Evolutionary conservation across 1,140 invertebrate species (phyloP).

Genomic region (Hypothenemus hampei): DNA sequence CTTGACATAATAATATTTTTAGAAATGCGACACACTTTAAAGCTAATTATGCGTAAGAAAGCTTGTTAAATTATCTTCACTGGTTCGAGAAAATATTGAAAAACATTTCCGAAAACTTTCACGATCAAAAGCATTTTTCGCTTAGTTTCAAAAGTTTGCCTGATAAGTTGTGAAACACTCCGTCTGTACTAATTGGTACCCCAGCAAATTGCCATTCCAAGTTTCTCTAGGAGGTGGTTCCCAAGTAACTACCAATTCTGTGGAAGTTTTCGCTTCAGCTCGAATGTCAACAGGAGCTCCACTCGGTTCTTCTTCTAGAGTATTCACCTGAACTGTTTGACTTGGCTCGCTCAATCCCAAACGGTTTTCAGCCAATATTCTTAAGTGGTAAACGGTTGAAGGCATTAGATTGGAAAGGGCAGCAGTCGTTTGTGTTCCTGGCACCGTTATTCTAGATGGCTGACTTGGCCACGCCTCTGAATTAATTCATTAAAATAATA

Average conservation of each 20-base stretch:
- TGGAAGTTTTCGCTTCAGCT: conserved; percentile 82
- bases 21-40: too few species aligned
- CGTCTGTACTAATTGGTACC: too few species aligned
- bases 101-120: too few species aligned
- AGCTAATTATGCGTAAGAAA: too few species aligned
- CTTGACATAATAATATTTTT: too few species aligned
- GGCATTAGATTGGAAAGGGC: conserved; percentile 77
- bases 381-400: conserved; percentile 83
- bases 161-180: too few species aligned
- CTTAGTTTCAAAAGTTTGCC: too few species aligned
- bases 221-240: conserved; percentile 79
- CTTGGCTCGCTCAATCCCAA: conserved; percentile 83
- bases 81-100: too few species aligned
- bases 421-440: conserved; percentile 70
- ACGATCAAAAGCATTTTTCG: too few species aligned
- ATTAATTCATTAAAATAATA: neutral
- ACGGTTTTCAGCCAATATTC: conserved; percentile 84
- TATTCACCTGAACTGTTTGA: conserved; percentile 73
- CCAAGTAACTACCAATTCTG: conserved; percentile 84
- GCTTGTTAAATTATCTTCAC: too few species aligned
- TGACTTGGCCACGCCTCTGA: conserved; percentile 68
- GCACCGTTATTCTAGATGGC: conserved; percentile 71
- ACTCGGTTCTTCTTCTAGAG: conserved; percentile 79
- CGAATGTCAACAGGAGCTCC: conserved; percentile 79
- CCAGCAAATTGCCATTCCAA: conserved; percentile 87